These are phyloP conservation scores for Latheticus oryzae DNA, from an alignment of 2,888 invertebrate species.

Conservation along the genomic window DNA sequence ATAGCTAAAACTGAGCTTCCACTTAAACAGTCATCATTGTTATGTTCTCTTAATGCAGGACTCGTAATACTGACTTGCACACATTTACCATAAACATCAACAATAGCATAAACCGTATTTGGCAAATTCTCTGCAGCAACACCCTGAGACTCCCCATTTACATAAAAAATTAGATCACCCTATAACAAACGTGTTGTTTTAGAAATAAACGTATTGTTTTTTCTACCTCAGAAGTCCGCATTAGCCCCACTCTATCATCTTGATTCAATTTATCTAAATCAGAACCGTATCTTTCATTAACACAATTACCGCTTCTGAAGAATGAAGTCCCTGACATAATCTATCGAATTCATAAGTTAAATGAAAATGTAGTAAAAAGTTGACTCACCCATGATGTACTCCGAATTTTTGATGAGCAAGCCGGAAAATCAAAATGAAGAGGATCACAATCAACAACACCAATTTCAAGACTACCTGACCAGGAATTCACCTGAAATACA, in stretches of 20 bases:
- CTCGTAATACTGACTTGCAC: slow-evolving; percentile 77
- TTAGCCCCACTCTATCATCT: slow-evolving; percentile 86
- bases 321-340: slow-evolving; percentile 90
- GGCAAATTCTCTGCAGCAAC: slow-evolving; percentile 86
- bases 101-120: slow-evolving; percentile 77
- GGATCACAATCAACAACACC: slow-evolving; percentile 80
- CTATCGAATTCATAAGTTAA: slow-evolving; percentile 59
- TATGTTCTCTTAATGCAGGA: slow-evolving; percentile 64
- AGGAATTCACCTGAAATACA: slow-evolving; percentile 76
- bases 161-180: slow-evolving; percentile 87
- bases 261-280: slow-evolving; percentile 86
- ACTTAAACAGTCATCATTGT: slow-evolving; percentile 65
- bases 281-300: slow-evolving; percentile 86
- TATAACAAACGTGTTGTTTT: slow-evolving; percentile 55
- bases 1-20: slow-evolving; percentile 65
- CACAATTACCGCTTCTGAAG: slow-evolving; percentile 84
- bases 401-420: slow-evolving; percentile 82
- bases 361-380: neutral
- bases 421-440: slow-evolving; percentile 74
- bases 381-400: slow-evolving; percentile 83
- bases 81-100: slow-evolving; percentile 87
- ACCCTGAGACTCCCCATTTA: slow-evolving; percentile 91
- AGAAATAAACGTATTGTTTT: too few species aligned
- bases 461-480: slow-evolving; percentile 82
- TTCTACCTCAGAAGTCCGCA: slow-evolving; percentile 68